A percentile compares a stretch with the other conserved stretches of the same genome.
Evolutionary conservation across 2,888 invertebrate genomes (phyloP).

Genomic region (Cryptocephalus moraei): DNA sequence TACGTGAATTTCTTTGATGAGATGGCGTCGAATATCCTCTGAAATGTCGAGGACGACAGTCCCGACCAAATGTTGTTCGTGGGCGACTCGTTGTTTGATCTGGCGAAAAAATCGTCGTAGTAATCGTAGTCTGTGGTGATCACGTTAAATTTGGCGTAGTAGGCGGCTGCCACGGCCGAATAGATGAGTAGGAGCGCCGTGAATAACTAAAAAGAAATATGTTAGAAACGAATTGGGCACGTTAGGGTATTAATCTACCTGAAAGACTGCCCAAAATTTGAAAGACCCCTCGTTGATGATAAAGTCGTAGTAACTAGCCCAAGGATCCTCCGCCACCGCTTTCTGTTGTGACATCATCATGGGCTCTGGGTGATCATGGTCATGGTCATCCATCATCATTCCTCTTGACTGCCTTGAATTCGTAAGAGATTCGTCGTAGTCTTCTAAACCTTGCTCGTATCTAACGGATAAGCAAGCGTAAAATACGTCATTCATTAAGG

Average conservation of each 20-base stretch:
- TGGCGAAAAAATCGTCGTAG: conserved; percentile 56
- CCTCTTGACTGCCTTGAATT: conserved; percentile 30
- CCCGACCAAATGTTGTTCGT: conserved; percentile 39
- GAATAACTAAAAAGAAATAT: conserved; percentile 50
- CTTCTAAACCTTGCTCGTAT: conserved; percentile 30
- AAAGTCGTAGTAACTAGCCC: conserved; percentile 78
- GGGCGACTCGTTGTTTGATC: conserved; percentile 43
- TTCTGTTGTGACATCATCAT: conserved; percentile 42
- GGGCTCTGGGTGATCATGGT: conserved; percentile 39
- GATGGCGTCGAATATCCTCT: conserved; percentile 54
- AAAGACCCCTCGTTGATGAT: conserved; percentile 80
- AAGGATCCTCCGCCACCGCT: conserved; percentile 57
- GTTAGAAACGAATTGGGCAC: background rate
- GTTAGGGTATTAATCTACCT: conserved; percentile 43
- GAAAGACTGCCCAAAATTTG: conserved; percentile 82
- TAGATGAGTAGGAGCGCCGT: conserved; percentile 72
- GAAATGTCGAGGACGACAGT: conserved; percentile 52
- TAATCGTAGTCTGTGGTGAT: conserved; percentile 66
- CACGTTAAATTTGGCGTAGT: conserved; percentile 81
- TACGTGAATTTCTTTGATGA: conserved; percentile 39
- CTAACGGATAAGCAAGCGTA: conserved; percentile 10
- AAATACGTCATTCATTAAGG: no score
- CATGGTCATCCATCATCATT: conserved; percentile 42
- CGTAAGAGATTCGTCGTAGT: conserved; percentile 30
- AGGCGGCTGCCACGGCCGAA: conserved; percentile 77